A percentile compares a stretch with the other conserved stretches of the same genome.
Evolutionary conservation across 2,113 vertebrate genomes (phyloP).

Genomic region (Cyanocitta stelleri): DNA sequence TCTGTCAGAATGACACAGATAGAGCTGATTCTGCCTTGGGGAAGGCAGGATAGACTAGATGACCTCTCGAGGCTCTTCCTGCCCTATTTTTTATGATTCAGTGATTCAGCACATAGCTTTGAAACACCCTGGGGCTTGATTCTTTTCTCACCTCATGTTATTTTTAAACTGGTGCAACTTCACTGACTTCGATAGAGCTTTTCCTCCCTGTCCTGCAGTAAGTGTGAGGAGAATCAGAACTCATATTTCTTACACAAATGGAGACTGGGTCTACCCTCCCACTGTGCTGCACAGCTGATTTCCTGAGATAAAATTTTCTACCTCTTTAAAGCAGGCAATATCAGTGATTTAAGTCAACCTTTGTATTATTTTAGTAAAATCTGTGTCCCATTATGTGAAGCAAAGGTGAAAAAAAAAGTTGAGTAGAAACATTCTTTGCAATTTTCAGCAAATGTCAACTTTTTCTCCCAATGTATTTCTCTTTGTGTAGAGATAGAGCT

Average conservation of each 20-base stretch:
- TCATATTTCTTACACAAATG: not conserved
- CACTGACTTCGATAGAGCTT: conserved; percentile 7
- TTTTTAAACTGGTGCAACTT: conserved; percentile 51
- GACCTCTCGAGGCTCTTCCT: conserved; percentile 43
- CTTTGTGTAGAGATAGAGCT: not conserved
- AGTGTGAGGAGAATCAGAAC: conserved; percentile 1
- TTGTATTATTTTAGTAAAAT: not conserved
- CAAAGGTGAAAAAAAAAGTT: not conserved
- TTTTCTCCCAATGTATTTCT: not conserved
- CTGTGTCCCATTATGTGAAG: not conserved
- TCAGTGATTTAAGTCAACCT: not conserved
- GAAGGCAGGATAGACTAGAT: conserved; percentile 21
- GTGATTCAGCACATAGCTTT: conserved; percentile 47
- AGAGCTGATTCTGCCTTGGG: conserved; percentile 44
- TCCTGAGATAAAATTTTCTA: not conserved
- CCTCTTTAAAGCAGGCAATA: not conserved
- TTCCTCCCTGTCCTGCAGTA: not conserved
- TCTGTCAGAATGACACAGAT: conserved; percentile 27
- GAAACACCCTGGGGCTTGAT: conserved; percentile 33
- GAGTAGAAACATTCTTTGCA: not conserved
- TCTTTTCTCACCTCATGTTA: conserved; percentile 41
- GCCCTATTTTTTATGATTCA: conserved; percentile 43
- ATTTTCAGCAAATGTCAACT: not conserved
- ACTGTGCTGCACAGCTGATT: not conserved
- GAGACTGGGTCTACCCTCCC: not conserved